Percentiles rank a stretch among this genome's conserved stretches.
Evolutionary conservation across 2,888 invertebrate genomes (phyloP).

Genomic region (Teleiodes luculella): DNA sequence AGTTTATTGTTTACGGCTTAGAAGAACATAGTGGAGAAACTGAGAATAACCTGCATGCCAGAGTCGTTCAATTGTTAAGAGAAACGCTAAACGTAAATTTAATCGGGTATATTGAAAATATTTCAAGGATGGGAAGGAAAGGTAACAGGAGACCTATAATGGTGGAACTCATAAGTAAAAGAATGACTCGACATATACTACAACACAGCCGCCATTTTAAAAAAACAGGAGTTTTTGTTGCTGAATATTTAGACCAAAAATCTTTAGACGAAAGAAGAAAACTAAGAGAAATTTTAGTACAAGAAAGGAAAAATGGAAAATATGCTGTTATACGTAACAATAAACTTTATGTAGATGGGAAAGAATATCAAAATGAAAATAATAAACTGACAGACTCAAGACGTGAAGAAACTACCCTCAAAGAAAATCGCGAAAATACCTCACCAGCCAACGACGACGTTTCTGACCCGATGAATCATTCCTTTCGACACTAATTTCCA

Average conservation of each 20-base stretch:
- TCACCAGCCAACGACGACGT: too few species aligned
- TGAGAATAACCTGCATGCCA: conserved; percentile 12
- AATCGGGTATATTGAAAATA: background rate
- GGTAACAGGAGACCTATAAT: background rate
- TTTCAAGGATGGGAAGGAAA: background rate
- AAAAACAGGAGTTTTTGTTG: background rate
- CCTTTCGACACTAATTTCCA: background rate
- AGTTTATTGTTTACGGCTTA: background rate
- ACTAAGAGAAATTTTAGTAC: background rate
- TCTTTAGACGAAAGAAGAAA: background rate
- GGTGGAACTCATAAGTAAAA: background rate
- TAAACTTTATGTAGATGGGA: background rate
- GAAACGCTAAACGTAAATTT: background rate
- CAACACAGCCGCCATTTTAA: background rate
- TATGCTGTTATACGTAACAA: background rate
- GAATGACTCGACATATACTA: background rate
- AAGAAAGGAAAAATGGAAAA: background rate
- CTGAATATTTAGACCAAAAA: background rate
- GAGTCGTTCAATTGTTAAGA: background rate
- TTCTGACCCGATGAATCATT: background rate
- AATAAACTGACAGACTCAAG: background rate
- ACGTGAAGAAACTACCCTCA: background rate
- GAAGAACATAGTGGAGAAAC: background rate
- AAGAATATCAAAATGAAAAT: background rate
- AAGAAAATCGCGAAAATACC: too few species aligned